Conservation (phyloP, 2,113 vertebrate species). For the Acanthisitta chloris region DNA sequence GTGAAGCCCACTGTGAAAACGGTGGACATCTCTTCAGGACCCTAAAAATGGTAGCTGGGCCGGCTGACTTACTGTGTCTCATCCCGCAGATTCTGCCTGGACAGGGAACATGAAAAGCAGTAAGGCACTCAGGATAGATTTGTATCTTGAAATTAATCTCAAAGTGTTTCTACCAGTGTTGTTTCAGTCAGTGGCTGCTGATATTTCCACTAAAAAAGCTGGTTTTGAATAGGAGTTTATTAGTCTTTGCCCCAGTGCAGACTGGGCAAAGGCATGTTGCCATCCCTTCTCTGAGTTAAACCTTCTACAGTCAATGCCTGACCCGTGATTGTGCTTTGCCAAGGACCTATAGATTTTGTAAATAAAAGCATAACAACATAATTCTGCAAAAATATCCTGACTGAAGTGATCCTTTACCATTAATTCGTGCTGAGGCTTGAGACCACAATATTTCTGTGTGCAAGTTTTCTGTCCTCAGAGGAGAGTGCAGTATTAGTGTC, state of each 20-base stretch:
- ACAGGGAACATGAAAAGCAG: not conserved
- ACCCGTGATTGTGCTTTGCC: not conserved
- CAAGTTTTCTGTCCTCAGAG: not conserved
- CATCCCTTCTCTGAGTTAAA: not conserved
- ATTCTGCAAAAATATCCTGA: not conserved
- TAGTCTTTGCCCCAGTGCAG: not conserved
- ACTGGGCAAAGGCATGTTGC: not conserved
- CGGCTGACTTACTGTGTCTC: not conserved
- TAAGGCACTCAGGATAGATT: not conserved
- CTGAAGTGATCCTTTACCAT: not conserved
- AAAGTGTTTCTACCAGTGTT: not conserved
- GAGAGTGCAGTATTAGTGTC: not conserved
- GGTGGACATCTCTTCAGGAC: not conserved
- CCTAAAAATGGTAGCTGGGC: not conserved
- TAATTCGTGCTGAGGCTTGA: not conserved
- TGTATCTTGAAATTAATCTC: not conserved
- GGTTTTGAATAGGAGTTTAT: not conserved
- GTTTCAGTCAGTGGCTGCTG: not conserved
- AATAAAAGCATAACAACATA: not conserved
- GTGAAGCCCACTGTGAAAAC: not conserved
- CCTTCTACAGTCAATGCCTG: not conserved
- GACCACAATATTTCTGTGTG: not conserved
- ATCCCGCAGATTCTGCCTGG: not conserved
- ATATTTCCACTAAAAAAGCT: not conserved
- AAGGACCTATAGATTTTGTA: not conserved